These are phyloP conservation scores for Drosophila mauritiana DNA, from an alignment of 1,140 invertebrate genomes.

Conservation along the genomic window DNA sequence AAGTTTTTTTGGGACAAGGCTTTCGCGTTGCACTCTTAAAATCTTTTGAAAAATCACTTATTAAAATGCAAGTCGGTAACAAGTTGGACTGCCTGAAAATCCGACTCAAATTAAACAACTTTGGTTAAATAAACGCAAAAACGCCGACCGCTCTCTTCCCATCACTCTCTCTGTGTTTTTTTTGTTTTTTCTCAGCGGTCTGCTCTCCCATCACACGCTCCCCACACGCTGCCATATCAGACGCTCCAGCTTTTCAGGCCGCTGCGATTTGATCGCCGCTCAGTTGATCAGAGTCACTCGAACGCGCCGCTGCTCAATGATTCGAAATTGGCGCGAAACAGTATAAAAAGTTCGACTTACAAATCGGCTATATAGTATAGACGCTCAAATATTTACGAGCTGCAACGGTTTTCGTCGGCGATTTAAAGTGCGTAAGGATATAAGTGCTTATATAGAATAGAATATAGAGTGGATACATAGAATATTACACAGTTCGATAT, in stretches of 20 bases:
- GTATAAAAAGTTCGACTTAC: slow-evolving; percentile 10
- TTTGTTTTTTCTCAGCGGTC: background rate
- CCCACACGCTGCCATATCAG: slow-evolving; percentile 7
- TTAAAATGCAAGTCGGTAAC: slow-evolving; percentile 20
- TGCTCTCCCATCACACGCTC: slow-evolving; percentile 1
- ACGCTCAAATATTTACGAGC: slow-evolving; percentile 19
- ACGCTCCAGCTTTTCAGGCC: slow-evolving; percentile 43
- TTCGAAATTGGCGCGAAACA: slow-evolving; percentile 47
- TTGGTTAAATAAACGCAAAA: slow-evolving; percentile 28
- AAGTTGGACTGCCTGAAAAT: slow-evolving; percentile 22
- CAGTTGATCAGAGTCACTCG: slow-evolving; percentile 81
- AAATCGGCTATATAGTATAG: slow-evolving; percentile 19
- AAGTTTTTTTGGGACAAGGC: slow-evolving; percentile 28
- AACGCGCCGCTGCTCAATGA: slow-evolving; percentile 64
- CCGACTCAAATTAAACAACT: slow-evolving; percentile 19
- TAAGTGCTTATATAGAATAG: background rate
- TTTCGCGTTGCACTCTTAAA: slow-evolving; percentile 13
- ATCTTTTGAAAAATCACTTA: slow-evolving; percentile 4
- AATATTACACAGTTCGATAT: background rate
- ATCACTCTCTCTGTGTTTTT: background rate
- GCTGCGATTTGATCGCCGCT: slow-evolving; percentile 70
- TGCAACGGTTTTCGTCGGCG: slow-evolving; percentile 29
- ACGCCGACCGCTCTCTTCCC: slow-evolving; percentile 1
- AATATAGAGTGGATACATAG: no score
- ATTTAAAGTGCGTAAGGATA: slow-evolving; percentile 24